These are phyloP conservation scores for Drosophila atripex DNA, from an alignment of 2,888 invertebrate genomes.

Conservation along the genomic window DNA sequence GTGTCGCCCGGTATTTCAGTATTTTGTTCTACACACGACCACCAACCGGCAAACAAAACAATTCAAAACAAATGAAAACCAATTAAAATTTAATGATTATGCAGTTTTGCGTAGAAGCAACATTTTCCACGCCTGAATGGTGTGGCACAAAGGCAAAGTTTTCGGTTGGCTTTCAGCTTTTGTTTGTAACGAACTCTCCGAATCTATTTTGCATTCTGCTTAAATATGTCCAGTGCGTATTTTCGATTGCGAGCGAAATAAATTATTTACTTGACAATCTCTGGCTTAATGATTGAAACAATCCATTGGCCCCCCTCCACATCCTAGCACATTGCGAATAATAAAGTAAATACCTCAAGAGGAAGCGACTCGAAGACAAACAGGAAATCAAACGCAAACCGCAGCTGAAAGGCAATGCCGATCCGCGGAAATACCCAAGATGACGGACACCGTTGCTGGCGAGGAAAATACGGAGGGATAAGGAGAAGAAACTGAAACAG, in stretches of 20 bases:
- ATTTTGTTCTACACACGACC: conserved; percentile 17
- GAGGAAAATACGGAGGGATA: conserved; percentile 6
- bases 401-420: conserved; percentile 58
- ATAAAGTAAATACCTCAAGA: conserved; percentile 24
- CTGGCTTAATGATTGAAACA: conserved; percentile 19
- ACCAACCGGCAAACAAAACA: conserved; percentile 19
- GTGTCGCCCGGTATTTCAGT: neutral
- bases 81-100: conserved; percentile 70
- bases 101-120: conserved; percentile 37
- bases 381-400: conserved; percentile 72
- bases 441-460: conserved; percentile 41
- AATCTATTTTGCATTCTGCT: neutral
- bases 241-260: conserved; percentile 29
- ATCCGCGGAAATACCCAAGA: conserved; percentile 71
- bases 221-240: conserved; percentile 8
- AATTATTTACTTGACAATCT: conserved; percentile 23
- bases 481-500: conserved; percentile 21
- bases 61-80: conserved; percentile 58
- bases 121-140: conserved; percentile 23
- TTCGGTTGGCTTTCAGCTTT: conserved; percentile 16
- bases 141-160: conserved; percentile 8
- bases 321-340: conserved; percentile 37
- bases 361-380: conserved; percentile 52
- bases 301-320: neutral
- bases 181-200: conserved; percentile 33